Percentiles rank a stretch among this genome's conserved stretches.
These are phyloP conservation scores for Clavelina lepadiformis DNA, from an alignment of 23 tunicate genomes.

Conservation along the genomic window DNA sequence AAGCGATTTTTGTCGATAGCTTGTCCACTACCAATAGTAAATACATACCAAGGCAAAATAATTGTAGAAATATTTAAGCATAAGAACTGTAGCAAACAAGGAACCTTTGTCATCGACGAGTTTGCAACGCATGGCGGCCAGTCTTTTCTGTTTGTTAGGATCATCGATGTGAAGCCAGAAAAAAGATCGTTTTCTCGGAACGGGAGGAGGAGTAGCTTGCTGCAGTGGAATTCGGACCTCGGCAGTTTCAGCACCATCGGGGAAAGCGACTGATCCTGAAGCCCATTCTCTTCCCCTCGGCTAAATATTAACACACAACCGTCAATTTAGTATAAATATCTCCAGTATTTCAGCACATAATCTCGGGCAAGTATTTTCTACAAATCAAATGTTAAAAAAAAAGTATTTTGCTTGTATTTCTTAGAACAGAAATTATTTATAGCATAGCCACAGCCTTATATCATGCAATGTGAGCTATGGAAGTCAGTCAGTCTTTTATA, in stretches of 20 bases:
- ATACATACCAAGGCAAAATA: too few species aligned
- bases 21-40: too few species aligned
- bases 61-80: too few species aligned
- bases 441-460: too few species aligned
- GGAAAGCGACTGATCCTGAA: slow-evolving; percentile 67
- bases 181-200: slow-evolving; percentile 63
- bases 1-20: too few species aligned
- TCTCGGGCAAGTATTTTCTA: too few species aligned
- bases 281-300: slow-evolving; percentile 52
- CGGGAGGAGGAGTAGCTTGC: slow-evolving; percentile 47
- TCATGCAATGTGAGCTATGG: too few species aligned
- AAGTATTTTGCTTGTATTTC: not conserved
- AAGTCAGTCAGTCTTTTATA: too few species aligned
- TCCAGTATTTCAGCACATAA: too few species aligned
- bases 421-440: too few species aligned
- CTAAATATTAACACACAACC: too few species aligned
- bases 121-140: slow-evolving; percentile 68
- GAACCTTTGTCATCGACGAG: slow-evolving; percentile 82
- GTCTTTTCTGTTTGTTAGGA: slow-evolving; percentile 70
- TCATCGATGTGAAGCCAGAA: slow-evolving; percentile 91
- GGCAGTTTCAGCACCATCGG: slow-evolving; percentile 75
- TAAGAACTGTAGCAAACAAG: not conserved
- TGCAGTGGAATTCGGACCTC: slow-evolving; percentile 87
- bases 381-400: not conserved
- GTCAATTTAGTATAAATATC: too few species aligned